Percentiles rank a stretch among this genome's conserved stretches.
phyloP scores from a whole-genome alignment of 1,140 invertebrate genomes.

The Mesaphorura yosii region DNA sequence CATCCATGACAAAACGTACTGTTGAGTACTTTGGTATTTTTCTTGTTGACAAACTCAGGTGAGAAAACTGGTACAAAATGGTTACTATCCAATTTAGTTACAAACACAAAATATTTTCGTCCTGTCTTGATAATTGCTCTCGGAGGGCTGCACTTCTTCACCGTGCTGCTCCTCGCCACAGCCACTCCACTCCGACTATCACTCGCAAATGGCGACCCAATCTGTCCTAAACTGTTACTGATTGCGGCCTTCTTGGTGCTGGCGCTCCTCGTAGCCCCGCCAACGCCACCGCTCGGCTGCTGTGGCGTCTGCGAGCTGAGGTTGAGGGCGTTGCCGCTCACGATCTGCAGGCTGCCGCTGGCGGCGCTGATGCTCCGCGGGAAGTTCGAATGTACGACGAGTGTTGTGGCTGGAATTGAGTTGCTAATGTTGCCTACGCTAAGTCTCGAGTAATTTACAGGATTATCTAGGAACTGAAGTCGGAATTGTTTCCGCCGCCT shows the following conservation, averaged over 20 bases:
- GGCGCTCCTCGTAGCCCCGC: no score
- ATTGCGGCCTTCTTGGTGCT: no score
- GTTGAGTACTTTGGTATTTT: conserved; percentile 27
- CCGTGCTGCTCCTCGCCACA: conserved; percentile 7
- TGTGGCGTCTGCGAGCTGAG: background rate
- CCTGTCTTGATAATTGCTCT: conserved; percentile 30
- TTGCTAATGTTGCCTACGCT: no score
- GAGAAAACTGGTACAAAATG: conserved; percentile 30
- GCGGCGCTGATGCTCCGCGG: no score
- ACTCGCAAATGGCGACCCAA: no score
- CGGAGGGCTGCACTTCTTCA: conserved; percentile 26
- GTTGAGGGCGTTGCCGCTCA: background rate
- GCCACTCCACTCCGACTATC: background rate
- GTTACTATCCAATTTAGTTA: conserved; percentile 26
- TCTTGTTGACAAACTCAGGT: conserved; percentile 31
- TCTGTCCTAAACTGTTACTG: no score
- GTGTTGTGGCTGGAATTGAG: no score
- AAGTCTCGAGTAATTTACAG: no score
- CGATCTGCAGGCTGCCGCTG: background rate
- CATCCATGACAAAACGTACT: conserved; percentile 29
- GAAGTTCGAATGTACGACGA: no score
- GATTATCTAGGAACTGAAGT: conserved; percentile 32
- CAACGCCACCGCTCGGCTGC: no score
- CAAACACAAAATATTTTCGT: conserved; percentile 31
- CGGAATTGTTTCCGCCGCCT: conserved; percentile 30